phyloP scores from a whole-genome alignment of 2,797 vertebrate genomes.

The Betta splendens region DNA sequence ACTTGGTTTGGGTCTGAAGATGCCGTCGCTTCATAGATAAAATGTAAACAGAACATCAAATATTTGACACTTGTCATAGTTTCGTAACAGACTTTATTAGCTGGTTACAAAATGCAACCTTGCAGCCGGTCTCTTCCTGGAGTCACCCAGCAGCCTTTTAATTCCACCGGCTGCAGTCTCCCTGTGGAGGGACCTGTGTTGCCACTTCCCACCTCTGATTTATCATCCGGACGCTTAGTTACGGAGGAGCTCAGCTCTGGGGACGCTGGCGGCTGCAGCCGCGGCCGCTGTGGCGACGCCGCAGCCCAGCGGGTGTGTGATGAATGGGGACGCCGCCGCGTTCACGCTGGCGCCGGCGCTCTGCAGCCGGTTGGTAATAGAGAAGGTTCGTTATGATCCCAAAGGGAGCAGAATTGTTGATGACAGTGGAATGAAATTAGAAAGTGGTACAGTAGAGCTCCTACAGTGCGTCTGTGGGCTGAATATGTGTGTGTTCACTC shows the following conservation, averaged over 20 bases:
- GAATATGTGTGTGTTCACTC: neutral
- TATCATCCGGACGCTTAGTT: constrained; percentile 61
- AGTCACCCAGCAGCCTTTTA: constrained; percentile 20
- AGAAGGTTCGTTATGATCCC: constrained; percentile 21
- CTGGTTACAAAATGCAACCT: constrained; percentile 37
- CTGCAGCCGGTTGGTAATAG: constrained; percentile 17
- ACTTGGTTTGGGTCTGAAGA: constrained; percentile 3
- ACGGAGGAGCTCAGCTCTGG: constrained; percentile 42
- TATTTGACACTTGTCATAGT: too few species aligned
- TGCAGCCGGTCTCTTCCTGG: constrained; percentile 29
- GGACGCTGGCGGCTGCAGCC: constrained; percentile 30
- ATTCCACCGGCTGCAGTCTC: constrained; percentile 34
- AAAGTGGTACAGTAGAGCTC: constrained; percentile 14
- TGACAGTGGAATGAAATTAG: constrained; percentile 27
- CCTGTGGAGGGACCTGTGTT: constrained; percentile 40
- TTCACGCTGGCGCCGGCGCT: constrained; percentile 10
- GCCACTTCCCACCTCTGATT: constrained; percentile 65
- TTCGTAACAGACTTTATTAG: too few species aligned
- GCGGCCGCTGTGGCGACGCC: constrained; percentile 16
- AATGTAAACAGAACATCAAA: too few species aligned
- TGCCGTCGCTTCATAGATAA: neutral
- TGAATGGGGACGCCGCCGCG: constrained; percentile 46
- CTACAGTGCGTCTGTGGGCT: neutral
- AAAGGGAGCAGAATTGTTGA: constrained; percentile 26
- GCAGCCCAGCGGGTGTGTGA: constrained; percentile 34